Evolutionary conservation across 2,797 vertebrate genomes (phyloP).

Genomic region (Phrynocephalus guinanensis): DNA sequence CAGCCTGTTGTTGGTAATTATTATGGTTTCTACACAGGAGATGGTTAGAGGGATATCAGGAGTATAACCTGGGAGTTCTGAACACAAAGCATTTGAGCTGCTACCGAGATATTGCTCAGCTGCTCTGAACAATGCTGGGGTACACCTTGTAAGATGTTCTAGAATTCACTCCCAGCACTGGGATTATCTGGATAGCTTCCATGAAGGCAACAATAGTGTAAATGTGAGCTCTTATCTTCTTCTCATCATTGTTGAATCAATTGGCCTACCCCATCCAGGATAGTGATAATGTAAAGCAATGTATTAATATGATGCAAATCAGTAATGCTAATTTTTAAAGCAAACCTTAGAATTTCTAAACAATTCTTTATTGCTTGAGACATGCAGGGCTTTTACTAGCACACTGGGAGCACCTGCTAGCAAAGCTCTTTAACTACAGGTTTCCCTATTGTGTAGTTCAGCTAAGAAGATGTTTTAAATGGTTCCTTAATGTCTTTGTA

Average conservation of each 20-base stretch:
- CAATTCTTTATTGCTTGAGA: slow-evolving; percentile 57
- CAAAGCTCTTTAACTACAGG: slow-evolving; percentile 64
- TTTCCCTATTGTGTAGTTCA: slow-evolving; percentile 67
- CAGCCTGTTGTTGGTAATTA: no score
- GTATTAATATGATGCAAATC: neutral
- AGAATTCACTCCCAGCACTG: neutral
- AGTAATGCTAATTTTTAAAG: slow-evolving; percentile 3
- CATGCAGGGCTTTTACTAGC: slow-evolving; percentile 50
- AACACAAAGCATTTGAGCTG: neutral
- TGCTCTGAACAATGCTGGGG: neutral
- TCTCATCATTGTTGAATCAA: neutral
- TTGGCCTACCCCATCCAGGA: neutral
- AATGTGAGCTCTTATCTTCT: neutral
- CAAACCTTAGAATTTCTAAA: neutral
- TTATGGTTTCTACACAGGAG: no score
- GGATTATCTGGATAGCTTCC: neutral
- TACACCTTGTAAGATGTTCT: neutral
- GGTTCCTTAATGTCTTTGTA: slow-evolving; percentile 57
- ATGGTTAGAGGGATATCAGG: no score
- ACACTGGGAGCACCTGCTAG: slow-evolving; percentile 67
- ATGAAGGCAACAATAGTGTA: neutral
- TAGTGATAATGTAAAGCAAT: accelerated
- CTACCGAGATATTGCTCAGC: neutral
- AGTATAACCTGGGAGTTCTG: neutral
- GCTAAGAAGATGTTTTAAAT: slow-evolving; percentile 71